Evolutionary conservation across 2,888 invertebrate species (phyloP).

Genomic region (Epistrophella euchroma): DNA sequence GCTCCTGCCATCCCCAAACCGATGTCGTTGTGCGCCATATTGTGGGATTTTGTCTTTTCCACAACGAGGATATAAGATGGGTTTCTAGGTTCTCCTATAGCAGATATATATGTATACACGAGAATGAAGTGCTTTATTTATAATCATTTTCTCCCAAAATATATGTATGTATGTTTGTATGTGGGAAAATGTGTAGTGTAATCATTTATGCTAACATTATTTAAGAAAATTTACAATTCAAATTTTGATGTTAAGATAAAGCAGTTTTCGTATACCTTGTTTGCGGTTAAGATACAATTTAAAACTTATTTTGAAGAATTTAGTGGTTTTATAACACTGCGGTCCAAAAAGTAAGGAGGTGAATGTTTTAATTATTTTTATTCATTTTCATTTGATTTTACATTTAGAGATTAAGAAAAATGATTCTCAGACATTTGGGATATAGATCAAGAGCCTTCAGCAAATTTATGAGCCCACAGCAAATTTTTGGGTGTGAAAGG

Average conservation of each 20-base stretch:
- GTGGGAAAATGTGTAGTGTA: slow-evolving; percentile 10
- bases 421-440: too few relatives aligned
- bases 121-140: slow-evolving; percentile 29
- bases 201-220: slow-evolving; percentile 60
- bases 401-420: too few relatives aligned
- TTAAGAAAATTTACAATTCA: slow-evolving; percentile 65
- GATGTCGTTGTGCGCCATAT: slow-evolving; percentile 28
- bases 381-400: too few relatives aligned
- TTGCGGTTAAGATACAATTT: slow-evolving; percentile 1
- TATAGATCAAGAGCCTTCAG: too few relatives aligned
- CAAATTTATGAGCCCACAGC: too few relatives aligned
- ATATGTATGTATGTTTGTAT: neutral
- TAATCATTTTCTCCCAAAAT: slow-evolving; percentile 21
- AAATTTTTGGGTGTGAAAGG: too few relatives aligned
- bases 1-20: slow-evolving; percentile 40
- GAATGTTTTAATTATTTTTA: neutral
- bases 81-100: neutral
- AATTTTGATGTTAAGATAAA: slow-evolving; percentile 29
- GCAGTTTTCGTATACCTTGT: neutral
- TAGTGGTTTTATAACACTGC: neutral
- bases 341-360: neutral
- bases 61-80: neutral
- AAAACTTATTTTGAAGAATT: neutral
- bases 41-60: slow-evolving; percentile 25
- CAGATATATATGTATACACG: neutral